Evolutionary conservation across 2,888 invertebrate genomes (phyloP).

Genomic region (Caenorhabditis drosophilae): DNA sequence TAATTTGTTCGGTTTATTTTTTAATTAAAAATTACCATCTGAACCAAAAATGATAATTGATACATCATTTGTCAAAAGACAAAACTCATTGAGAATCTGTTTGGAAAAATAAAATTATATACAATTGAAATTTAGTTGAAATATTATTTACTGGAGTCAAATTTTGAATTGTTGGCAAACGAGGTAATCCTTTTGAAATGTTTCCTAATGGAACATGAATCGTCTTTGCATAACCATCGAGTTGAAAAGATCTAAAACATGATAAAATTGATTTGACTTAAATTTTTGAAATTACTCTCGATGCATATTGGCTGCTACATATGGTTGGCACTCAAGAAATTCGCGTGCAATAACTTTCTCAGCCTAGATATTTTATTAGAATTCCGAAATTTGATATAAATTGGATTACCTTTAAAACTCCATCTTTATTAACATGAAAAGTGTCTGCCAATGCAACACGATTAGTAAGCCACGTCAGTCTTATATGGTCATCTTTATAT

Average conservation of each 20-base stretch:
- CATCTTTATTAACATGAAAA: constrained; percentile 26
- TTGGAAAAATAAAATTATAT: constrained; percentile 1
- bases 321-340: constrained; percentile 40
- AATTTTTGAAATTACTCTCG: constrained; percentile 22
- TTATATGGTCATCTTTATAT: constrained; percentile 33
- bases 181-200: constrained; percentile 12
- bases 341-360: constrained; percentile 31
- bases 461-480: constrained; percentile 38
- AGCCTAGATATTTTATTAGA: constrained; percentile 18
- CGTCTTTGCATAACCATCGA: constrained; percentile 40
- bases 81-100: constrained; percentile 37
- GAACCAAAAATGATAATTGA: constrained; percentile 37
- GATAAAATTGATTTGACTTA: neutral
- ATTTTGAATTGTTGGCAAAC: constrained; percentile 25
- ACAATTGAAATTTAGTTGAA: neutral
- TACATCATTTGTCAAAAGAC: constrained; percentile 38
- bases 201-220: constrained; percentile 34
- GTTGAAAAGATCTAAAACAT: constrained; percentile 22
- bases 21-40: constrained; percentile 22
- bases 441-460: constrained; percentile 35
- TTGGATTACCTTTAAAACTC: constrained; percentile 15
- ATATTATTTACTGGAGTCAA: constrained; percentile 18
- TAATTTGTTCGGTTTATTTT: neutral
- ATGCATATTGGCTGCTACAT: constrained; percentile 36
- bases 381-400: neutral